Percentiles rank a stretch among this genome's conserved stretches.
Evolutionary conservation across 2,888 invertebrate species (phyloP).

Genomic region (Ichneumoninae sp.): DNA sequence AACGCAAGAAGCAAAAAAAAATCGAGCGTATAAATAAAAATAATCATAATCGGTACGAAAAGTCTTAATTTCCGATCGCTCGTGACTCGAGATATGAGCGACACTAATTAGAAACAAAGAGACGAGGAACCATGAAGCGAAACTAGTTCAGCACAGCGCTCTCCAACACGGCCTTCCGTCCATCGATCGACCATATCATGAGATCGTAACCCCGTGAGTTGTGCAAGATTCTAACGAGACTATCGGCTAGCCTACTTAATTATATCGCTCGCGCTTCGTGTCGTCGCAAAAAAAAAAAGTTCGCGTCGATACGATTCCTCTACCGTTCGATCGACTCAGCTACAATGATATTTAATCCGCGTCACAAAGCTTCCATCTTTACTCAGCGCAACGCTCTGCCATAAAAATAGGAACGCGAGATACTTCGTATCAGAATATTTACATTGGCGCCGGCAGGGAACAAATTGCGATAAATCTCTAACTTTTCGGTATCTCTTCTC

Average conservation of each 20-base stretch:
- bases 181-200: slow-evolving; percentile 41
- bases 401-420: slow-evolving; percentile 32
- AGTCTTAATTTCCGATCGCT: background rate
- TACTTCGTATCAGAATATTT: slow-evolving; percentile 37
- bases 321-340: slow-evolving; percentile 19
- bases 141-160: background rate
- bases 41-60: background rate
- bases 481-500: background rate
- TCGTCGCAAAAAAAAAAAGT: slow-evolving; percentile 38
- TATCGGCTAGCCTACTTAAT: slow-evolving; percentile 60
- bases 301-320: background rate
- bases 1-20: background rate
- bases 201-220: slow-evolving; percentile 61
- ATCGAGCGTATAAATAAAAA: background rate
- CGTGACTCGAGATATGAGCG: background rate
- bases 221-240: slow-evolving; percentile 53
- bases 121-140: slow-evolving; percentile 18
- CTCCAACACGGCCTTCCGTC: slow-evolving; percentile 29
- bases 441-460: slow-evolving; percentile 9
- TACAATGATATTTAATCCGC: slow-evolving; percentile 47
- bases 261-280: slow-evolving; percentile 39
- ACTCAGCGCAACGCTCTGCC: background rate
- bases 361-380: slow-evolving; percentile 27
- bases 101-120: slow-evolving; percentile 42
- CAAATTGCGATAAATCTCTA: background rate